phyloP scores from a whole-genome alignment of 2,888 invertebrate genomes.

The Diloba caeruleocephala region DNA sequence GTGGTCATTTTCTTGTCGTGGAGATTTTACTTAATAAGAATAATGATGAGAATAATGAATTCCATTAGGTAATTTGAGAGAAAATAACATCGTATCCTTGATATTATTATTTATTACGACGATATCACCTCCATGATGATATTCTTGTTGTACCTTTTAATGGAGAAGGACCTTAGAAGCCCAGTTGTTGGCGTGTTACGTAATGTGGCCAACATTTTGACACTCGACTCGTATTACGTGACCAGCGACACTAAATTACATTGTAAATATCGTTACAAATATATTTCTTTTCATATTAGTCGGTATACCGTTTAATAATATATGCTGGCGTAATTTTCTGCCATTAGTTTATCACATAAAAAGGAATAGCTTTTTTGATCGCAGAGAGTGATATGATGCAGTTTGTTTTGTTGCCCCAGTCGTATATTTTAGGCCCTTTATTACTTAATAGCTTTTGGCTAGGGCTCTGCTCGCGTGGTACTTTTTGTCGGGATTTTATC shows the following conservation, averaged over 20 bases:
- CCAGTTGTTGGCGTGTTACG: neutral
- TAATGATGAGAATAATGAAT: no score
- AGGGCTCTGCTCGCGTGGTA: no score
- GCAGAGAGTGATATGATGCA: slow-evolving; percentile 15
- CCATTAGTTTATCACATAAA: slow-evolving; percentile 36
- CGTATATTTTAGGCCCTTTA: neutral
- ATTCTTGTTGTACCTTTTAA: no score
- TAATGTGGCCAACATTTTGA: slow-evolving; percentile 12
- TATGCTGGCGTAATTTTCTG: slow-evolving; percentile 35
- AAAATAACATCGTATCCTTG: no score
- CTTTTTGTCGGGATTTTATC: no score
- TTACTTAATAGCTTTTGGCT: no score
- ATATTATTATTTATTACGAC: no score
- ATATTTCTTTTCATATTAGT: slow-evolving; percentile 37
- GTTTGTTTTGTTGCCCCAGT: slow-evolving; percentile 2
- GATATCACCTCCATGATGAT: no score
- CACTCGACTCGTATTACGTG: slow-evolving; percentile 28
- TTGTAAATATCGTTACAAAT: slow-evolving; percentile 36
- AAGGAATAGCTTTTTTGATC: slow-evolving; percentile 28
- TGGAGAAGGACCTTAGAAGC: no score
- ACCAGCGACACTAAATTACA: slow-evolving; percentile 32
- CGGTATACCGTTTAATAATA: slow-evolving; percentile 36
- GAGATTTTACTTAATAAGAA: no score
- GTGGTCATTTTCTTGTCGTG: no score
- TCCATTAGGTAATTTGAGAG: no score